Conservation (phyloP, 2,113 vertebrate genomes). For the Melanotaenia duboulayi region DNA sequence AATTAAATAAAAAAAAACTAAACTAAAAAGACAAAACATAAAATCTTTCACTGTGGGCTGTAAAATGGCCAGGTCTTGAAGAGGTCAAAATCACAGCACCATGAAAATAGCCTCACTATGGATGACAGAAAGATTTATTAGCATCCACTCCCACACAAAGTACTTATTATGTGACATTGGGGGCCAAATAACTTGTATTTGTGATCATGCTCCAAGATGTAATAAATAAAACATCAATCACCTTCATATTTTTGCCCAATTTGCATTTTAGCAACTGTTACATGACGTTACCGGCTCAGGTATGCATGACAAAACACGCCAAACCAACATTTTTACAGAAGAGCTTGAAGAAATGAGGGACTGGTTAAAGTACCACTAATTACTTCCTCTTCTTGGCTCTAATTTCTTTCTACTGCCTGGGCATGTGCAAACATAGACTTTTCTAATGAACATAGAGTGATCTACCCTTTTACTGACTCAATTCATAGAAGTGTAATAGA, state of each 20-base stretch:
- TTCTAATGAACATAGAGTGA: neutral
- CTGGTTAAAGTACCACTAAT: neutral
- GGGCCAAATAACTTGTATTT: neutral
- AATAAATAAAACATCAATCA: constrained; percentile 11
- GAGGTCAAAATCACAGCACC: neutral
- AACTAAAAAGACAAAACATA: too few relatives aligned
- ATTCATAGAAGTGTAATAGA: neutral
- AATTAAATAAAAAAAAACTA: neutral
- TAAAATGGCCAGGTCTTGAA: neutral
- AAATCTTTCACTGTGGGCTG: neutral
- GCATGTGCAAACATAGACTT: constrained; percentile 1
- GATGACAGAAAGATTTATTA: neutral
- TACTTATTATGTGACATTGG: constrained; percentile 9
- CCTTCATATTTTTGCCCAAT: neutral
- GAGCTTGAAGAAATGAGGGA: neutral
- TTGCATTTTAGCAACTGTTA: neutral
- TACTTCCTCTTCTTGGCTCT: neutral
- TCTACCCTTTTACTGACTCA: neutral
- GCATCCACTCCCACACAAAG: neutral
- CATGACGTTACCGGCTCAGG: neutral
- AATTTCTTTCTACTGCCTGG: neutral
- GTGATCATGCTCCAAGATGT: neutral
- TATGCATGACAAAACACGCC: constrained; percentile 12
- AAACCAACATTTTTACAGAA: neutral
- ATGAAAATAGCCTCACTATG: constrained; percentile 8